These are phyloP conservation scores for Atlantisia rogersi DNA, from an alignment of 2,113 vertebrate genomes.

Conservation along the genomic window DNA sequence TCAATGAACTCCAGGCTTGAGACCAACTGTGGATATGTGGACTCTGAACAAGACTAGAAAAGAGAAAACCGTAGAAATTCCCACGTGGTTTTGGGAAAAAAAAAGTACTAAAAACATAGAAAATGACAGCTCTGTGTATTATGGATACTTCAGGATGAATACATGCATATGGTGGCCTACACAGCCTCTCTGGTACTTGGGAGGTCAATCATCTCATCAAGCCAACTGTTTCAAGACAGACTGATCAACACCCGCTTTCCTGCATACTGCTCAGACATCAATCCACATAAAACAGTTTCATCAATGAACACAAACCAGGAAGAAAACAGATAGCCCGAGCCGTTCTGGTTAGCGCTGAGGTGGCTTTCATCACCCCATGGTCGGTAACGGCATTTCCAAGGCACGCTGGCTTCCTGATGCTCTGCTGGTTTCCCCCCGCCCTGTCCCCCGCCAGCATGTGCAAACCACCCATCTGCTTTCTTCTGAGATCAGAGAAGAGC, in stretches of 20 bases:
- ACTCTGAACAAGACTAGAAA: not conserved
- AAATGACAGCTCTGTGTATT: not conserved
- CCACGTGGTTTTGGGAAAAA: not conserved
- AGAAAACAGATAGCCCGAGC: not conserved
- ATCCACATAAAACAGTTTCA: not conserved
- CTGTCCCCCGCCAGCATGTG: not conserved
- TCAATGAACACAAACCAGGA: not conserved
- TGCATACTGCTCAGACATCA: not conserved
- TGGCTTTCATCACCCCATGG: not conserved
- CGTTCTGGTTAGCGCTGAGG: not conserved
- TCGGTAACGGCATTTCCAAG: not conserved
- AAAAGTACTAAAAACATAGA: not conserved
- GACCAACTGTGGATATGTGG: rapidly evolving
- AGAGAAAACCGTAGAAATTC: not conserved
- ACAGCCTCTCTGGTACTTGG: not conserved
- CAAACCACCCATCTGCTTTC: not conserved
- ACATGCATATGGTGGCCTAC: rapidly evolving
- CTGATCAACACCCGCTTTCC: not conserved
- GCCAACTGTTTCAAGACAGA: not conserved
- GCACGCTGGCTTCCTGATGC: rapidly evolving
- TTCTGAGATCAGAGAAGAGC: constrained; percentile 35
- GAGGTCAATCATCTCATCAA: not conserved
- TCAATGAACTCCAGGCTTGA: not conserved
- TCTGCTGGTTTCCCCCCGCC: not conserved
- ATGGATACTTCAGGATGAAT: not conserved